Percentiles rank a stretch among this genome's conserved stretches.
These are phyloP conservation scores for Calliphora vicina DNA, from an alignment of 1,140 invertebrate species.

Conservation along the genomic window DNA sequence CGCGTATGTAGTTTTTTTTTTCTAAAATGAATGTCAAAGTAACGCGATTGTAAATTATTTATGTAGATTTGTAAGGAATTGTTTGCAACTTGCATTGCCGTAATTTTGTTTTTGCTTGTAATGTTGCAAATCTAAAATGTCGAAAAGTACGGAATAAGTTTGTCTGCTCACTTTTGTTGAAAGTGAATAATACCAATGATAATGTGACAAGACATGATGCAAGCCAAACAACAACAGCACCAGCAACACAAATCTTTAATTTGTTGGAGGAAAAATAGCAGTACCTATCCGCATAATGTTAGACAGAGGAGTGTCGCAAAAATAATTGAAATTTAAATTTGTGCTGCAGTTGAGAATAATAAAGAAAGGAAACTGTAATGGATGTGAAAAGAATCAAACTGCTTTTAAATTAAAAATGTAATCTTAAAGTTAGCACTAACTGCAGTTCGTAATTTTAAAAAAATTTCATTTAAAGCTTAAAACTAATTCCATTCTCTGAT, in stretches of 20 bases:
- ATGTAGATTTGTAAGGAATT: neutral
- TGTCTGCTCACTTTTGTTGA: neutral
- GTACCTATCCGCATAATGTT: too few relatives aligned
- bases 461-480: too few relatives aligned
- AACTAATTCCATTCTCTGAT: too few relatives aligned
- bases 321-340: too few relatives aligned
- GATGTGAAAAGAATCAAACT: too few relatives aligned
- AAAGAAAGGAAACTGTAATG: too few relatives aligned
- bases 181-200: constrained; percentile 31
- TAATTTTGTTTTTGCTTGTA: neutral
- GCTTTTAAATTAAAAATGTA: too few relatives aligned
- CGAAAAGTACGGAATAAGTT: neutral
- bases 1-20: neutral
- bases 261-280: neutral
- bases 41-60: constrained; percentile 4
- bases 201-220: constrained; percentile 26
- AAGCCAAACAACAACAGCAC: constrained; percentile 8
- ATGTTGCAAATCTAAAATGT: neutral
- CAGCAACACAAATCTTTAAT: neutral
- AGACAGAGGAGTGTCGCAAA: neutral
- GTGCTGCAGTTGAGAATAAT: too few relatives aligned
- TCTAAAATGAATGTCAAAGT: neutral
- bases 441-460: too few relatives aligned
- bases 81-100: neutral
- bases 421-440: too few relatives aligned